Evolutionary conservation across 2,797 vertebrate genomes (phyloP), one percentile per base, ranked within the genome.

Genomic region (Anguilla marmorata): DNA sequence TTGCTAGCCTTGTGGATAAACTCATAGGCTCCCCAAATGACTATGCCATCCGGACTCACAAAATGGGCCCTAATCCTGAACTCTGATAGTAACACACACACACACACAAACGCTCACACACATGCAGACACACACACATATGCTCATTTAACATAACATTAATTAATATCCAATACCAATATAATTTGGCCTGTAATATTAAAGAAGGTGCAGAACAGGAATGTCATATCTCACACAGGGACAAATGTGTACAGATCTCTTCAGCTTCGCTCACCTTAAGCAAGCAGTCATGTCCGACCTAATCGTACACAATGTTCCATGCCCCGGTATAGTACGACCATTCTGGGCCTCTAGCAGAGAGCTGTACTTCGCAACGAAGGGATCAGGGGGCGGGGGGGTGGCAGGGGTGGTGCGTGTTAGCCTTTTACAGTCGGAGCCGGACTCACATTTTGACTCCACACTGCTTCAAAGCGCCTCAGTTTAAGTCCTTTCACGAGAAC

Each of bases 401-500:
- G 11, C 12, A 2, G 54, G 16, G 19, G 33, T 6, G 69, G 19
- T 11, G n/a, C 8, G 27, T 9, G 41, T 82, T 50, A 50, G 41
- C 24, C 79, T 27, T 24, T 82, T 50, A 48, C 41, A 50, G 79
- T 50, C 45, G 5, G 45, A 82, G 19, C 79, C 27, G 45, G 19
- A 48, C 37, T 21, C 24, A n/a, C 21, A 24, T 16, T 76, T 82
- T n/a, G 79, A 50, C 79, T 50, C 79, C 79, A n/a, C 21, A 50
- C 21, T 45, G 56, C 85, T 88, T 74, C 82, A 63, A 58, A 54
- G 45, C n/a, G 45, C 82, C 80, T 84, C 50, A 30, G 21, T 21
- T 37, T 60, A 80, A 50, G 54, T 85, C 69, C 52, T 60, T 85
- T 80, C 16, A 48, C 16, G 66, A 85, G 84, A 85, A 48, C 69